A percentile compares a stretch with the other conserved stretches of the same genome.
These are phyloP conservation scores for Andrena flavipes DNA, from an alignment of 2,888 invertebrate species.

Conservation along the genomic window DNA sequence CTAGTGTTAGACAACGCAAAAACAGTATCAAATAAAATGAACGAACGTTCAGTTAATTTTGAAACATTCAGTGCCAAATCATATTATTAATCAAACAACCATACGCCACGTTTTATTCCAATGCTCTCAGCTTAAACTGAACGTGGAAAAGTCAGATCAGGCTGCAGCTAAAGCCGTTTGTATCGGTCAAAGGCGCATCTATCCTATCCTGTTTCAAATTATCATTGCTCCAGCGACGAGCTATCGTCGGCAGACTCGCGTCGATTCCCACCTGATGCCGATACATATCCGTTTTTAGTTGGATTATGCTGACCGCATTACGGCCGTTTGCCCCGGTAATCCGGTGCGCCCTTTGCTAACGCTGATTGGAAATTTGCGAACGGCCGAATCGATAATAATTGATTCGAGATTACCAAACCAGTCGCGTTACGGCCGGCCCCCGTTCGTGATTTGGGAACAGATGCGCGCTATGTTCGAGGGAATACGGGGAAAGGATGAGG, in stretches of 20 bases:
- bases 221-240: slow-evolving; percentile 34
- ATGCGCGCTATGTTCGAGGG: slow-evolving; percentile 35
- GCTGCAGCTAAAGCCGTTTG: neutral
- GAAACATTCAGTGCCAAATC: too few relatives aligned
- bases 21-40: too few relatives aligned
- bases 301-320: slow-evolving; percentile 60
- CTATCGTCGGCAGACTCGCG: slow-evolving; percentile 39
- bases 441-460: slow-evolving; percentile 55
- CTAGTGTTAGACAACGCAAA: too few relatives aligned
- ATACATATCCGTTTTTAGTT: slow-evolving; percentile 63
- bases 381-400: slow-evolving; percentile 63
- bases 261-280: slow-evolving; percentile 55
- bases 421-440: slow-evolving; percentile 15
- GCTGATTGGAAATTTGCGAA: slow-evolving; percentile 58
- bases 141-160: too few relatives aligned
- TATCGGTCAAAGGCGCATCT: slow-evolving; percentile 1
- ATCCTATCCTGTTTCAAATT: slow-evolving; percentile 15
- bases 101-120: too few relatives aligned
- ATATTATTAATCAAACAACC: too few relatives aligned
- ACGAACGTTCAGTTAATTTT: too few relatives aligned
- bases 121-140: too few relatives aligned
- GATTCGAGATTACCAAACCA: slow-evolving; percentile 63
- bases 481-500: neutral
- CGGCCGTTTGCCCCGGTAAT: slow-evolving; percentile 60
- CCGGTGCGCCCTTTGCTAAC: slow-evolving; percentile 48